Evolutionary conservation across 2,888 invertebrate species (phyloP).

Genomic region (Mythimna ferrago): DNA sequence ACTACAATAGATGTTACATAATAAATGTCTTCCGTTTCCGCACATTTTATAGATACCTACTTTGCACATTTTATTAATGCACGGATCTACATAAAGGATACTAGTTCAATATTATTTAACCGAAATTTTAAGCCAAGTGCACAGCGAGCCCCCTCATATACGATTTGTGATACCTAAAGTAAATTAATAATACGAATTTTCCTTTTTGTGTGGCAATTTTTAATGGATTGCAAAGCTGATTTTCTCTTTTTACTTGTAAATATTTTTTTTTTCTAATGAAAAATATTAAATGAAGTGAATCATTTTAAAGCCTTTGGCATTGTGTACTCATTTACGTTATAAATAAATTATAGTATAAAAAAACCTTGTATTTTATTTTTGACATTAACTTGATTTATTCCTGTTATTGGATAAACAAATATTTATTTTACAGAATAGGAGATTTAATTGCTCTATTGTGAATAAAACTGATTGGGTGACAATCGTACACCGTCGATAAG

Average conservation of each 20-base stretch:
- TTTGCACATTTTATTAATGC: slow-evolving; percentile 87
- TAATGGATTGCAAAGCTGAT: slow-evolving; percentile 86
- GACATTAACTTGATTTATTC: slow-evolving; percentile 21
- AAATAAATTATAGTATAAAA: slow-evolving; percentile 91
- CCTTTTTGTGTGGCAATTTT: slow-evolving; percentile 83
- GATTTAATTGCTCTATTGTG: slow-evolving; percentile 57
- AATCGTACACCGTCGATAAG: slow-evolving; percentile 84
- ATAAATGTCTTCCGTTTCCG: slow-evolving; percentile 91
- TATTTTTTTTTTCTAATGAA: slow-evolving; percentile 85
- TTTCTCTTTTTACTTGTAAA: slow-evolving; percentile 88
- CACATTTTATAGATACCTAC: slow-evolving; percentile 87
- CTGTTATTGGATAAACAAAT: slow-evolving; percentile 18
- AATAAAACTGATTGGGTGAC: slow-evolving; percentile 78
- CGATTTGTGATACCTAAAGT: slow-evolving; percentile 87
- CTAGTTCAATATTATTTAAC: slow-evolving; percentile 71
- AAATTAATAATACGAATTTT: slow-evolving; percentile 76
- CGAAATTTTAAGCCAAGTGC: slow-evolving; percentile 82
- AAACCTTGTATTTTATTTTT: slow-evolving; percentile 73
- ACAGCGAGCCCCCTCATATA: slow-evolving; percentile 86
- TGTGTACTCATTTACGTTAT: slow-evolving; percentile 91
- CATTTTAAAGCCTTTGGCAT: slow-evolving; percentile 90
- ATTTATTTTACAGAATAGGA: slow-evolving; percentile 17
- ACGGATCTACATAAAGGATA: slow-evolving; percentile 73
- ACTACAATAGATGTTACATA: slow-evolving; percentile 97
- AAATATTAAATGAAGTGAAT: slow-evolving; percentile 89